phyloP scores from a whole-genome alignment of 2,797 vertebrate species.

The Phrynocephalus guinanensis region DNA sequence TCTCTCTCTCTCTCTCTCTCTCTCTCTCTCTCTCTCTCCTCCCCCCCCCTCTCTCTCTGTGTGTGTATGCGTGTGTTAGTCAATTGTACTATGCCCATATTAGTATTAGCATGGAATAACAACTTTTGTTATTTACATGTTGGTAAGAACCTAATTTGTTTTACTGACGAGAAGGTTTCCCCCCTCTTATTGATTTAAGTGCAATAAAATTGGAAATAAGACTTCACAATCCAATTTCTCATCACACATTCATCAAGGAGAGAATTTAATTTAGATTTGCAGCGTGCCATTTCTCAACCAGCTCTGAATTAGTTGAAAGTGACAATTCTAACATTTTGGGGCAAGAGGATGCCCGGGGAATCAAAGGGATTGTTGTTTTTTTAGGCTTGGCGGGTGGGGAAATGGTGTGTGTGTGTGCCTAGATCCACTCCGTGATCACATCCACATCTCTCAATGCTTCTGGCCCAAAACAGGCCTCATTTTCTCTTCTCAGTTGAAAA shows the following conservation, averaged over 20 bases:
- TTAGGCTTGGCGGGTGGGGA: not conserved
- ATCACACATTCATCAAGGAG: conserved; percentile 26
- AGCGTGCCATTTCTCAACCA: conserved; percentile 16
- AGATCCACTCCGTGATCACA: not conserved
- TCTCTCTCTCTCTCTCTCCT: no score
- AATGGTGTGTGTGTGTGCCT: not conserved
- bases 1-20: no score
- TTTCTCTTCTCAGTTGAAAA: not conserved
- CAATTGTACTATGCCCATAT: not conserved
- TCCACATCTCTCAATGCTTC: no score
- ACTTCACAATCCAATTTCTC: conserved; percentile 24
- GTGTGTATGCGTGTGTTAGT: not conserved
- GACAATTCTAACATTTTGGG: not conserved
- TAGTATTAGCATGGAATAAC: conserved; percentile 18
- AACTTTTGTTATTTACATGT: conserved; percentile 33
- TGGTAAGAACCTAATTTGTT: conserved; percentile 33
- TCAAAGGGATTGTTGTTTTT: not conserved
- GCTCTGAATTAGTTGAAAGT: conserved; percentile 24
- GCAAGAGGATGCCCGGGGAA: not conserved
- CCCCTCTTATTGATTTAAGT: conserved; percentile 23
- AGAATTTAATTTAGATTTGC: conserved; percentile 35
- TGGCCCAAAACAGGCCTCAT: no score
- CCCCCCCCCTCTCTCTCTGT: no score
- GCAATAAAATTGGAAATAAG: conserved; percentile 41
- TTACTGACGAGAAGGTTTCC: conserved; percentile 4